These are phyloP conservation scores for Berghia stephanieae DNA, from an alignment of 1,140 invertebrate species.

Conservation along the genomic window DNA sequence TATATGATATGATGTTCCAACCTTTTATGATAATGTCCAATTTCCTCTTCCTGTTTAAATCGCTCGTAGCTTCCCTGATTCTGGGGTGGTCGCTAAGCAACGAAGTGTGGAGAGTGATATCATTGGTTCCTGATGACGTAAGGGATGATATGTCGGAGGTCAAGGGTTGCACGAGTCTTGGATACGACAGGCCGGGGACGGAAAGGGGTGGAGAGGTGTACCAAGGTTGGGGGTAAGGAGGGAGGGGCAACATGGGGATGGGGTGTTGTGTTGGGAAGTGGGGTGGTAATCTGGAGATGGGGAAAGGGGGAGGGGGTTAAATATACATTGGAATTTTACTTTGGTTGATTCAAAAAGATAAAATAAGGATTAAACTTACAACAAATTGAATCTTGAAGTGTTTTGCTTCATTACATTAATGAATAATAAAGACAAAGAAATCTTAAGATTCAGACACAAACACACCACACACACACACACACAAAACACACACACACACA, in stretches of 20 bases:
- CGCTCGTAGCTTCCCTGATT: not conserved
- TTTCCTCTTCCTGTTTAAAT: not conserved
- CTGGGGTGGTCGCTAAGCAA: not conserved
- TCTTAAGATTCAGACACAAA: too few relatives aligned
- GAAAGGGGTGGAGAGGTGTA: conserved; percentile 26
- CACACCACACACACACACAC: too few relatives aligned
- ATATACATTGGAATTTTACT: not conserved
- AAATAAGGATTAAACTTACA: not conserved
- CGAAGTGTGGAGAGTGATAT: not conserved
- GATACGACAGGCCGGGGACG: conserved; percentile 36
- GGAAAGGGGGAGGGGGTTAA: conserved; percentile 6
- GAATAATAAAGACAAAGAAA: too few relatives aligned
- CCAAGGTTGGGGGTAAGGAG: conserved; percentile 12
- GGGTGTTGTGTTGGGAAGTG: not conserved
- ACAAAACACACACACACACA: too few relatives aligned
- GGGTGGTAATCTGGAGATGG: not conserved
- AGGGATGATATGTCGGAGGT: not conserved
- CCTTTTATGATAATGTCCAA: not conserved
- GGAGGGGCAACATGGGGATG: conserved; percentile 25
- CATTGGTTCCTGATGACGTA: not conserved
- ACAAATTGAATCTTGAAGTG: not conserved
- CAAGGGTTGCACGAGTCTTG: conserved; percentile 35
- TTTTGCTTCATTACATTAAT: too few relatives aligned
- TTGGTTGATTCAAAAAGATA: not conserved
- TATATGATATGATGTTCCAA: too few relatives aligned